Conservation (phyloP, 1,140 invertebrate genomes). For the Ylistrum balloti region DNA sequence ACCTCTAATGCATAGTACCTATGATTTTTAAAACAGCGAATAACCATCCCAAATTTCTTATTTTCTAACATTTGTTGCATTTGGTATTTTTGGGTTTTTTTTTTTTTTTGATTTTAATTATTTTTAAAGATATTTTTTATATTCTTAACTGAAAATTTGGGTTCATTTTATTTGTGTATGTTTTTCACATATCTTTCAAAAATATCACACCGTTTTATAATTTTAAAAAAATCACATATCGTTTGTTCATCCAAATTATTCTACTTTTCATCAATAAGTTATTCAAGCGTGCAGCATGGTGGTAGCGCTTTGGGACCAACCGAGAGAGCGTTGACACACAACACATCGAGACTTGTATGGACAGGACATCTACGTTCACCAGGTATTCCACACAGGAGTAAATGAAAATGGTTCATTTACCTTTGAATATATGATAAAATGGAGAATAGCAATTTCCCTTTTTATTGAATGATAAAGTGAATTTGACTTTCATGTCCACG, state of each 20-base stretch:
- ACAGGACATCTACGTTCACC: not conserved
- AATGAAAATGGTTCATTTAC: slow-evolving; percentile 40
- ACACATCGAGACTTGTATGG: slow-evolving; percentile 3
- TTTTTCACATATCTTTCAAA: not conserved
- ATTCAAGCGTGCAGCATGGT: not conserved
- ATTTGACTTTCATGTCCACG: slow-evolving; percentile 5
- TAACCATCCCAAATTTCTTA: not conserved
- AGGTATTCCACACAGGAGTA: slow-evolving; percentile 24
- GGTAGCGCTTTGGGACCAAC: not conserved
- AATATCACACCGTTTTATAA: not conserved
- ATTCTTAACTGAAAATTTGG: not conserved
- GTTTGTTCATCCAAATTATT: not conserved
- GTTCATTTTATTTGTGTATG: not conserved
- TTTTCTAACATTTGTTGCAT: no score
- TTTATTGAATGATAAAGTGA: slow-evolving; percentile 40
- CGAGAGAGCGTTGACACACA: not conserved
- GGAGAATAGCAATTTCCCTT: slow-evolving; percentile 33
- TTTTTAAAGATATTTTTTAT: no score
- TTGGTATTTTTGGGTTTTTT: no score
- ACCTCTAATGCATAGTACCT: not conserved
- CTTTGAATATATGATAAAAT: slow-evolving; percentile 10
- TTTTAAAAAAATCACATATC: not conserved
- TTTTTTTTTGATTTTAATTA: no score
- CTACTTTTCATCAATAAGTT: not conserved
- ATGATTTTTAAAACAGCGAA: not conserved